phyloP scores from a whole-genome alignment of 2,797 vertebrate species.

The Sebastes minor region DNA sequence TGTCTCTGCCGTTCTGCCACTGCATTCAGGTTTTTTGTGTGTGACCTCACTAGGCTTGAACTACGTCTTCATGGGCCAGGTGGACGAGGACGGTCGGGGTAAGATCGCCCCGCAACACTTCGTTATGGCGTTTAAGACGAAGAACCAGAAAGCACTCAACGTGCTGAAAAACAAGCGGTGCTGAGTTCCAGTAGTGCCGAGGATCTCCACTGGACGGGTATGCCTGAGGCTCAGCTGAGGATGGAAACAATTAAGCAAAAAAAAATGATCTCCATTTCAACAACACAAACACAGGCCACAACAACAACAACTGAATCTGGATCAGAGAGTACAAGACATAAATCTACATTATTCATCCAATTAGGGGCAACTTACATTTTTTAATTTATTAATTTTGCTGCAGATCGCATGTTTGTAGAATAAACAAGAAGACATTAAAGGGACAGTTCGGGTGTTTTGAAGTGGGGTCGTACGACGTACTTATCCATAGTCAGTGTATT shows the following conservation, averaged over 20 bases:
- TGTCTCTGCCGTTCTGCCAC: conserved; percentile 84
- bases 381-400: conserved; percentile 3
- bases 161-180: conserved; percentile 92
- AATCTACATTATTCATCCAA: conserved; percentile 12
- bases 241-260: conserved; percentile 40
- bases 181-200: conserved; percentile 68
- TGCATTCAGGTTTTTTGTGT: conserved; percentile 87
- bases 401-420: background rate
- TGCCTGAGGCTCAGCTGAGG: conserved; percentile 23
- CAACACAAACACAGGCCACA: conserved; percentile 12
- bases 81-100: conserved; percentile 92
- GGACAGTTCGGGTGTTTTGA: background rate
- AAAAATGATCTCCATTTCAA: conserved; percentile 2
- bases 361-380: background rate
- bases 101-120: conserved; percentile 93
- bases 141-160: conserved; percentile 92
- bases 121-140: conserved; percentile 92
- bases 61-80: conserved; percentile 98
- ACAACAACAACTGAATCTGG: background rate
- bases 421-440: background rate
- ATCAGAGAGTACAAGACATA: background rate
- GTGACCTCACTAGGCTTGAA: conserved; percentile 90
- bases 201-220: conserved; percentile 10
- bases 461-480: background rate
- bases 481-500: background rate